Evolutionary conservation across 2,888 invertebrate species (phyloP), one percentile per base, ranked within the genome.

Genomic region (Nebria brevicollis): DNA sequence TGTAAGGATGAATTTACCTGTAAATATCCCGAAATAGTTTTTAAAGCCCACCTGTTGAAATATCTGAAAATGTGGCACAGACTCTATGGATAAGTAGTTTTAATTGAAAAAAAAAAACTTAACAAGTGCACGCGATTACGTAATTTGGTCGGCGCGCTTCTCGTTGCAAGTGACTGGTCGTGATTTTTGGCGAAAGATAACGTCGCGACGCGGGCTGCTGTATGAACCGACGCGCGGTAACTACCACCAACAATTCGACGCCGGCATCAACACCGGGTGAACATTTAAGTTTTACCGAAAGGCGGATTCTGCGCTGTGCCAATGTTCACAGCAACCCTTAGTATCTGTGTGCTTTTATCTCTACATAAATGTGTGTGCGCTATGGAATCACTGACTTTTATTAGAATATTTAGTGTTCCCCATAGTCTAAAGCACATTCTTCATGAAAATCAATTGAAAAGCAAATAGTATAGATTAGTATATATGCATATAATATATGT

Each of bases 221-320:
- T 15, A 41, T 78, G 72, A 41, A 78, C 54, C 72, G 73, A 78
- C 77, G 77, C 77, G 41, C 77, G 65, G 66, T 26, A 43, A 78
- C 77, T 78, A 78, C 77, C 54, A 54, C 11, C 54, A 77, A 43
- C 72, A 78, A 64, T 73, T 64, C 77, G 66, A 41, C 65, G 77
- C 65, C 73, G 64, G 20, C 15, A 72, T 26, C 34, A 34, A 34
- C 10, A 20, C 41, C n/a, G 54, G 43, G 54, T 20, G 34, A 34
- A 54, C 75, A 64, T 20, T 15, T 11, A 78, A 78, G 72, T 78
- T 78, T 78, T 65, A 8, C 11, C 54, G 54, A 54, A 54, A 54
- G 54, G 54, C 54, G 77, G 77, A 78, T 54, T 78, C 77, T 78
- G 77, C 77, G 72, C 77, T 78, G 77, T 72, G 34, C 15, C 77